Evolutionary conservation across 1,140 invertebrate genomes (phyloP).

Genomic region (Euborellia annulipes): DNA sequence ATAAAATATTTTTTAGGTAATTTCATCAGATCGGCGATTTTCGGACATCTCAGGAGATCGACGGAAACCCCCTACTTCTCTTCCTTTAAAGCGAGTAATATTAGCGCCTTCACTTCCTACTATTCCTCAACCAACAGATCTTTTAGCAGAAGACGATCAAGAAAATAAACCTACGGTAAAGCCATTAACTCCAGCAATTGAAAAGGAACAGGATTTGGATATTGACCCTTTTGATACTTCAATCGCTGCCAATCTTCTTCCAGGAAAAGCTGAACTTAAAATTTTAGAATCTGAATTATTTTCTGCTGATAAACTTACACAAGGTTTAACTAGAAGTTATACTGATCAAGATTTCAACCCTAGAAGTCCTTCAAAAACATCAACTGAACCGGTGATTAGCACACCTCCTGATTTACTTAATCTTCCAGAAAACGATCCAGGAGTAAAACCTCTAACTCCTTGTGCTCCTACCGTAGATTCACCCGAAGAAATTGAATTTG

Average conservation of each 20-base stretch:
- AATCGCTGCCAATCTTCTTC: slow-evolving; percentile 46
- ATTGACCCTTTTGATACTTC: slow-evolving; percentile 74
- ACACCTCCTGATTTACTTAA: slow-evolving; percentile 4
- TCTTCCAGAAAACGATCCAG: not conserved
- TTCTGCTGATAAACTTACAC: slow-evolving; percentile 6
- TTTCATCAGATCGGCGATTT: slow-evolving; percentile 2
- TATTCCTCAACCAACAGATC: slow-evolving; percentile 9
- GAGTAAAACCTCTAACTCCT: slow-evolving; percentile 43
- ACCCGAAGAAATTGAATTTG: slow-evolving; percentile 17
- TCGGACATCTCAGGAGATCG: slow-evolving; percentile 6
- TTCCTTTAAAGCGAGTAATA: not conserved
- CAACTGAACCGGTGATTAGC: too few species aligned
- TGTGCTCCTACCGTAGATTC: slow-evolving; percentile 24
- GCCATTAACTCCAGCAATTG: slow-evolving; percentile 20
- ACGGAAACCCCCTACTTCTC: slow-evolving; percentile 1
- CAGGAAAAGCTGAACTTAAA: slow-evolving; percentile 56
- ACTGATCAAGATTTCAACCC: slow-evolving; percentile 14
- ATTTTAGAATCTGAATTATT: slow-evolving; percentile 50
- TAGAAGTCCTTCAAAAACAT: not conserved
- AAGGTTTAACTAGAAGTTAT: slow-evolving; percentile 9
- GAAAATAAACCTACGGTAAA: slow-evolving; percentile 13
- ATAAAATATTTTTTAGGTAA: not conserved
- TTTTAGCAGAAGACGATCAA: slow-evolving; percentile 16
- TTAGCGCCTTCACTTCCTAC: not conserved
- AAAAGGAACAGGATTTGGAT: slow-evolving; percentile 27